These are phyloP conservation scores for Aspidapion aeneum DNA, from an alignment of 2,888 invertebrate species.

Conservation along the genomic window DNA sequence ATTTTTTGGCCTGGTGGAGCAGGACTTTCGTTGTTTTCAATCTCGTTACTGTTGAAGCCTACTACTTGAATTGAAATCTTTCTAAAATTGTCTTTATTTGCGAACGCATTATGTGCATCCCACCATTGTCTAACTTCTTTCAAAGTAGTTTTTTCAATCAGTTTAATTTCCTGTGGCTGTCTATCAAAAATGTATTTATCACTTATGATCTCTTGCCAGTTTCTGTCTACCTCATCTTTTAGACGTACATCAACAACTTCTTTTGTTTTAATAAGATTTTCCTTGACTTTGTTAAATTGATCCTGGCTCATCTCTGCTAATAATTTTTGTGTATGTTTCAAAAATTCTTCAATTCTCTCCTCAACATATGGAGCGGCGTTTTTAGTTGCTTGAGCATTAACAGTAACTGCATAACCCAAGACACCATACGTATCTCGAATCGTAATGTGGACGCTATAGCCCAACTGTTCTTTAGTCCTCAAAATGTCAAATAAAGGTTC, in stretches of 20 bases:
- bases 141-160: slow-evolving; percentile 52
- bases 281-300: slow-evolving; percentile 60
- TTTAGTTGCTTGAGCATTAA: slow-evolving; percentile 73
- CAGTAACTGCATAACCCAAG: slow-evolving; percentile 73
- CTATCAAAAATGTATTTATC: slow-evolving; percentile 77
- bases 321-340: slow-evolving; percentile 58
- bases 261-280: slow-evolving; percentile 71
- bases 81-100: slow-evolving; percentile 46
- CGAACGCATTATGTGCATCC: slow-evolving; percentile 50
- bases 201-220: slow-evolving; percentile 76
- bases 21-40: neutral
- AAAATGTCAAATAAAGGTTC: slow-evolving; percentile 85
- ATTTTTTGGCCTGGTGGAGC: neutral
- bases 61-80: slow-evolving; percentile 57
- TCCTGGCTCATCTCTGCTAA: slow-evolving; percentile 56
- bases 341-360: slow-evolving; percentile 67
- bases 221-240: slow-evolving; percentile 69
- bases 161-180: slow-evolving; percentile 60
- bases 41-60: slow-evolving; percentile 8
- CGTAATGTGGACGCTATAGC: slow-evolving; percentile 76
- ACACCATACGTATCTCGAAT: slow-evolving; percentile 73
- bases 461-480: slow-evolving; percentile 85
- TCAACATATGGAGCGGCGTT: slow-evolving; percentile 66
- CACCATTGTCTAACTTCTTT: slow-evolving; percentile 54
- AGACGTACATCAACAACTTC: slow-evolving; percentile 72